phyloP scores from a whole-genome alignment of 2,797 vertebrate species.

The Muscicapa comitata region DNA sequence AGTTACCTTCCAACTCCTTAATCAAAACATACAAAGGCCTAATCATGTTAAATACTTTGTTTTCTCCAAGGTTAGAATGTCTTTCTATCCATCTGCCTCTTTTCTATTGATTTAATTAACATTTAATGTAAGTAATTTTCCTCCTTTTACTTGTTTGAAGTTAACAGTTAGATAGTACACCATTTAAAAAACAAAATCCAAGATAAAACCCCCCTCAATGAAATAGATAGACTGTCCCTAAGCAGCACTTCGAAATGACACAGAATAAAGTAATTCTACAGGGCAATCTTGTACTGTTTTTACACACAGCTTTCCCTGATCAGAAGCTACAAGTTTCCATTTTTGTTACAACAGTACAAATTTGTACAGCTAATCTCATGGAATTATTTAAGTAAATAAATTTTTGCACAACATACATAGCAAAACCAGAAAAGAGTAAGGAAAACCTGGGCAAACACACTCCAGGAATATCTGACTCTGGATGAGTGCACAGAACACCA shows the following conservation, averaged over 20 bases:
- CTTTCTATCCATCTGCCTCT: neutral
- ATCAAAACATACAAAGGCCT: neutral
- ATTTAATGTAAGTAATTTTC: neutral
- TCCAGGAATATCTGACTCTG: fast-evolving
- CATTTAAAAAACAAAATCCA: neutral
- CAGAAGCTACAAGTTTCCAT: neutral
- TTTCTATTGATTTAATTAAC: neutral
- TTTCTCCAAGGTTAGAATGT: neutral
- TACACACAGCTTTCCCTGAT: neutral
- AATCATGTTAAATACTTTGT: neutral
- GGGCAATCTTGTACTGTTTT: neutral
- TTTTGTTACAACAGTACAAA: neutral
- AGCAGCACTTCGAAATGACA: neutral
- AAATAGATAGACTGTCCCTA: neutral
- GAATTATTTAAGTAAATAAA: neutral
- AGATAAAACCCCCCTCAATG: neutral
- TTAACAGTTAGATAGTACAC: neutral
- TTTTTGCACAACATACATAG: neutral
- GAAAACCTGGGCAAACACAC: neutral
- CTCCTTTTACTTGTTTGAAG: neutral
- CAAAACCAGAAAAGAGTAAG: neutral
- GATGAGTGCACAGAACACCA: neutral
- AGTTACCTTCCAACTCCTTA: neutral
- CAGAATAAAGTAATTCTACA: neutral
- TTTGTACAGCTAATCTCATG: neutral